phyloP scores from a whole-genome alignment of 2,797 vertebrate genomes.

The Benthosema pterotum region DNA sequence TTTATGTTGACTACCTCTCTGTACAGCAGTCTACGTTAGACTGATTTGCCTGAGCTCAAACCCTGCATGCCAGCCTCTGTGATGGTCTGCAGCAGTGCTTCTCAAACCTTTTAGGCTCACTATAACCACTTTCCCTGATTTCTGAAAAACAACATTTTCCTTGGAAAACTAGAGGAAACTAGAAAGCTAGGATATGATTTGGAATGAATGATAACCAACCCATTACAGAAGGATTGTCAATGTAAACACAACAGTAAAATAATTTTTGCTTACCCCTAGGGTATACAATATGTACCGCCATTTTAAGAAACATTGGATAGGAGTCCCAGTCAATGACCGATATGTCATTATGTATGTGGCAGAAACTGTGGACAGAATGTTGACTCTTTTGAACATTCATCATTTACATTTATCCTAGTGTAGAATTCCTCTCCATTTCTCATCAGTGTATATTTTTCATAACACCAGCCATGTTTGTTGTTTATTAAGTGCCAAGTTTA shows the following conservation, averaged over 20 bases:
- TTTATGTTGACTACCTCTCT: background rate
- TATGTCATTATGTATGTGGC: background rate
- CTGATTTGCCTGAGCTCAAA: conserved; percentile 23
- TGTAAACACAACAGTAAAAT: too few species aligned
- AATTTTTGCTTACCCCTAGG: too few species aligned
- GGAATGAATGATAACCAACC: too few species aligned
- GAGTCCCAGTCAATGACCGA: conserved; percentile 12
- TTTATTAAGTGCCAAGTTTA: conserved; percentile 41
- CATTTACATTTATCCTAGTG: conserved; percentile 33
- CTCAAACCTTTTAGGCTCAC: too few species aligned
- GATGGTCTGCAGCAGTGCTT: conserved; percentile 22
- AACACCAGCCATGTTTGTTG: conserved; percentile 17
- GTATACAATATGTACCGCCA: too few species aligned
- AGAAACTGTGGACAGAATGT: conserved; percentile 4
- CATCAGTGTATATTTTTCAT: background rate
- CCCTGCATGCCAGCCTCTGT: conserved; percentile 36
- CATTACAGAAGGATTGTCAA: too few species aligned
- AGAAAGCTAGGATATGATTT: too few species aligned
- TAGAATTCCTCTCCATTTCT: conserved; percentile 12
- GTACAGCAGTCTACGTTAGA: conserved; percentile 35
- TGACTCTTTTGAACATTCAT: conserved; percentile 9
- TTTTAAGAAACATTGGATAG: conserved; percentile 11
- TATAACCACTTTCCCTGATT: too few species aligned
- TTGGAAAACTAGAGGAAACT: too few species aligned
- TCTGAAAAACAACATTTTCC: too few species aligned